Conservation (phyloP, 2,888 invertebrate genomes). For the Leptinotarsa juncta region DNA sequence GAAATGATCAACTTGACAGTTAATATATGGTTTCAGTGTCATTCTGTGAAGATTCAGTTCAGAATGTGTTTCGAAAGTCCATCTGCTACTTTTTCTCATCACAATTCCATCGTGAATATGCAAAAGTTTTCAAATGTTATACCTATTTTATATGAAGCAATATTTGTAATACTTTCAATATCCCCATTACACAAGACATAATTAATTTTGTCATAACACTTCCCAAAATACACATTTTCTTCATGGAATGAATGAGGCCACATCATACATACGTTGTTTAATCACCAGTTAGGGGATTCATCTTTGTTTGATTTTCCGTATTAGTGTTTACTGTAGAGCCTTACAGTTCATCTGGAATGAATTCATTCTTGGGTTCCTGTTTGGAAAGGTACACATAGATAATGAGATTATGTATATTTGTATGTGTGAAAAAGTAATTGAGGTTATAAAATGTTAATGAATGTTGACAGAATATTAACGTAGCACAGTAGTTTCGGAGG, state of each 20-base stretch:
- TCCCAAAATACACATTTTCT: background rate
- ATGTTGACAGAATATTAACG: background rate
- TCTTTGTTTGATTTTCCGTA: background rate
- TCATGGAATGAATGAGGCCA: background rate
- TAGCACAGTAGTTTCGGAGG: no score
- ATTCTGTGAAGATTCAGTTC: no score
- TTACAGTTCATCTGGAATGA: background rate
- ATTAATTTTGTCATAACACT: no score
- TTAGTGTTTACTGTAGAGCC: background rate
- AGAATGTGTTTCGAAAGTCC: no score
- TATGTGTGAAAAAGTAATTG: background rate
- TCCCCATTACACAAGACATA: no score
- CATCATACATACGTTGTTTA: background rate
- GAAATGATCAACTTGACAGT: no score
- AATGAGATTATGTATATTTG: background rate
- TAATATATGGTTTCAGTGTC: no score
- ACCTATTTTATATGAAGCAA: no score
- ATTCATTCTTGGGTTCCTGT: background rate
- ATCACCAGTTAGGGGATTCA: background rate
- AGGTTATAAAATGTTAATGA: background rate
- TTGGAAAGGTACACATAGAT: background rate
- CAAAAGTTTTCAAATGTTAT: no score
- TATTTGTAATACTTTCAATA: no score
- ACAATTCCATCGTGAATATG: no score
- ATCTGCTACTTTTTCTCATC: no score